These are phyloP conservation scores for Pycnonotus jocosus DNA, from an alignment of 2,113 vertebrate species.

Conservation along the genomic window DNA sequence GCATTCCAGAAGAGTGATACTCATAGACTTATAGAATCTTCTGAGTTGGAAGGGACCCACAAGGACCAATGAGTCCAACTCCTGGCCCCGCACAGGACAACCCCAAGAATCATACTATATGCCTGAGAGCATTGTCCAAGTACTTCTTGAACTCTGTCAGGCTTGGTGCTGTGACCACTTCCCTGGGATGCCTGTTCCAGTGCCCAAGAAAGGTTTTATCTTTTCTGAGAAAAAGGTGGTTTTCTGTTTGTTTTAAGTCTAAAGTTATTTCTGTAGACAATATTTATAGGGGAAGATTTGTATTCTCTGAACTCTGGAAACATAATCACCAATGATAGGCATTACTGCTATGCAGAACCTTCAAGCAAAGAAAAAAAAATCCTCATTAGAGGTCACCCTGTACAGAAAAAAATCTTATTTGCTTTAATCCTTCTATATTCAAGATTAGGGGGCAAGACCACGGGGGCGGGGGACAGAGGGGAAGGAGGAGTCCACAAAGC, in stretches of 20 bases:
- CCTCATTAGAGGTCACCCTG: background rate
- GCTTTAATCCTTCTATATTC: background rate
- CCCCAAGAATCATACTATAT: background rate
- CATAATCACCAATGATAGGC: background rate
- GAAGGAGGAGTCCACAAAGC: background rate
- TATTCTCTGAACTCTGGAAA: background rate
- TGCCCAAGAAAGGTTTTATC: background rate
- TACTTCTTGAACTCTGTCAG: background rate
- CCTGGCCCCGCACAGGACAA: background rate
- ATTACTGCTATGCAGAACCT: background rate
- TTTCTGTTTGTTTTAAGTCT: background rate
- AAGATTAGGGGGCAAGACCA: background rate
- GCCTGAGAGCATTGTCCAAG: background rate
- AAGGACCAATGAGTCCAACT: background rate
- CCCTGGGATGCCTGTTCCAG: background rate
- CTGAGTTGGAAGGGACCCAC: background rate
- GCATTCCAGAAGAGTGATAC: background rate
- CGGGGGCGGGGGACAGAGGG: fast-evolving
- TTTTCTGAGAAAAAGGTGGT: background rate
- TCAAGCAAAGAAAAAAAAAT: background rate
- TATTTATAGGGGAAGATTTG: background rate
- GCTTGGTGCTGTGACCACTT: background rate
- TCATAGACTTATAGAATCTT: background rate
- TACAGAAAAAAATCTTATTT: background rate
- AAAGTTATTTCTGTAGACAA: background rate